Percentiles rank a stretch among this genome's conserved stretches.
Conservation (phyloP, 2,797 vertebrate species). For the Dromococcyx pavoninus region DNA sequence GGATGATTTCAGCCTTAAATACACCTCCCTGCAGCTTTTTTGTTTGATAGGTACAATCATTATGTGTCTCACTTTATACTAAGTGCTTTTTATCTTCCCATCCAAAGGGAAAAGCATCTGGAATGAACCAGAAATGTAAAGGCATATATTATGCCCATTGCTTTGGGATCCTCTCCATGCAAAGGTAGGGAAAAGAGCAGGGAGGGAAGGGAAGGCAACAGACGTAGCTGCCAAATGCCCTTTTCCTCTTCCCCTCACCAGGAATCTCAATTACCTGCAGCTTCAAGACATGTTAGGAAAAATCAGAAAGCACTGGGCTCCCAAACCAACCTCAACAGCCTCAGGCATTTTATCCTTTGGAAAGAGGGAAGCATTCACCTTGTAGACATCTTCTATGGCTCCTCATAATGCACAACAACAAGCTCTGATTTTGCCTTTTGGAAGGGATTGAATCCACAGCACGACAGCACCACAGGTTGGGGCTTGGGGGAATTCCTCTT, state of each 20-base stretch:
- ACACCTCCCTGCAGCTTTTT: background rate
- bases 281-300: background rate
- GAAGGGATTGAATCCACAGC: background rate
- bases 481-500: background rate
- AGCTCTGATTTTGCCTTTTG: background rate
- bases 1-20: background rate
- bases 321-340: background rate
- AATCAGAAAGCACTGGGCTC: background rate
- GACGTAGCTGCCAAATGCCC: background rate
- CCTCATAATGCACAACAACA: background rate
- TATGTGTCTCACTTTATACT: background rate
- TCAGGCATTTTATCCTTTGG: fast-evolving
- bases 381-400: background rate
- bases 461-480: background rate
- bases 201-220: background rate
- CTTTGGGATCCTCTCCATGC: background rate
- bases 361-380: background rate
- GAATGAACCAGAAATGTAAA: background rate
- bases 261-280: background rate
- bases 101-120: background rate
- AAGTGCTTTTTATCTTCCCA: background rate
- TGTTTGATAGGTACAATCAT: background rate
- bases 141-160: background rate
- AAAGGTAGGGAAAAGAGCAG: background rate
- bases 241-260: background rate